These are phyloP conservation scores for Erynnis tages DNA, from an alignment of 2,888 invertebrate genomes.

Conservation along the genomic window DNA sequence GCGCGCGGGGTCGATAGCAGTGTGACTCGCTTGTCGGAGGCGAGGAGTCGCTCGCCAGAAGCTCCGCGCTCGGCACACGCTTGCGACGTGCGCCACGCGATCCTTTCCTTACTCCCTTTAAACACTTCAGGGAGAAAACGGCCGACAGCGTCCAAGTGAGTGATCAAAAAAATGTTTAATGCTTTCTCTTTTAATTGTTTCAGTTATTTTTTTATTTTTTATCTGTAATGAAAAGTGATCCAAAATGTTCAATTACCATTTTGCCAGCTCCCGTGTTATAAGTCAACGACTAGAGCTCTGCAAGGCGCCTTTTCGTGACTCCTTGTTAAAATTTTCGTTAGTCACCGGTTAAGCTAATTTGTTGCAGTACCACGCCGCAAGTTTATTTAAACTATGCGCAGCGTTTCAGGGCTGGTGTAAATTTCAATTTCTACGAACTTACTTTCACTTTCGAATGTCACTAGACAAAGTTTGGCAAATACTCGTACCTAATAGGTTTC, in stretches of 20 bases:
- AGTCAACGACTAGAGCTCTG: background rate
- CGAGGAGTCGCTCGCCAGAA: slow-evolving; percentile 46
- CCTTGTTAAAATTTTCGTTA: slow-evolving; percentile 1
- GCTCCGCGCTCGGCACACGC: slow-evolving; percentile 28
- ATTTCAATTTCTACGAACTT: slow-evolving; percentile 15
- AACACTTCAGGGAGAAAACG: background rate
- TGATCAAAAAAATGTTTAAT: background rate
- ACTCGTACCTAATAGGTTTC: background rate
- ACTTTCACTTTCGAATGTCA: background rate
- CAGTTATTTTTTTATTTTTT: background rate
- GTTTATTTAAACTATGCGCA: slow-evolving; percentile 31
- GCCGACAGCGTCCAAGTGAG: slow-evolving; percentile 5
- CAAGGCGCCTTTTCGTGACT: background rate
- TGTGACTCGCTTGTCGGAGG: slow-evolving; percentile 50
- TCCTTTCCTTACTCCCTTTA: background rate
- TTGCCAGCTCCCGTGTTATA: background rate
- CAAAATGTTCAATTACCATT: background rate
- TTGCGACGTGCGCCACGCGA: slow-evolving; percentile 29
- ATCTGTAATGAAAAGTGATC: background rate
- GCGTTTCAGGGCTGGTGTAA: slow-evolving; percentile 8
- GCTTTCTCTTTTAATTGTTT: background rate
- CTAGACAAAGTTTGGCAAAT: background rate
- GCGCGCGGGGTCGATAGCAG: slow-evolving; percentile 75
- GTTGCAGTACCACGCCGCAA: slow-evolving; percentile 30
- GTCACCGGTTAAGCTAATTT: slow-evolving; percentile 21